These are phyloP conservation scores for Idaea aversata DNA, from an alignment of 2,888 invertebrate species.

Conservation along the genomic window DNA sequence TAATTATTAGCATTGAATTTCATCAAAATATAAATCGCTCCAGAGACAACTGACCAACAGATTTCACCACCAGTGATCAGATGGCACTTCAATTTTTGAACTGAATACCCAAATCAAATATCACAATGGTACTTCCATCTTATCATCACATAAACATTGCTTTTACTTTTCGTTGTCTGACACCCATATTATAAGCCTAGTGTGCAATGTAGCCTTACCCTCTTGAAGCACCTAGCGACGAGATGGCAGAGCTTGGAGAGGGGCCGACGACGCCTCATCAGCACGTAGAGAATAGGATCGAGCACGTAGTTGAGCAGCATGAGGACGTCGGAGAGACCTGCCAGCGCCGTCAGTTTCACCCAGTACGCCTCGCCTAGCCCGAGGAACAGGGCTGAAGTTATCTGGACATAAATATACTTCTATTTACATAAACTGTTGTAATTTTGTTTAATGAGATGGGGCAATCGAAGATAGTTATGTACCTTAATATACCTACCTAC, in stretches of 20 bases:
- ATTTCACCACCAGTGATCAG: no score
- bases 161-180: no score
- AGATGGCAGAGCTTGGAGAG: slow-evolving; percentile 49
- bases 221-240: slow-evolving; percentile 62
- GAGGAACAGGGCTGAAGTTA: slow-evolving; percentile 78
- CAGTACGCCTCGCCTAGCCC: slow-evolving; percentile 56
- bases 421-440: neutral
- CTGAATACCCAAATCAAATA: no score
- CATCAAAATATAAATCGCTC: no score
- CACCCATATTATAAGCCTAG: no score
- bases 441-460: no score
- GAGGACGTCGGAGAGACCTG: slow-evolving; percentile 84
- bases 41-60: no score
- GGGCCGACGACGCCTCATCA: slow-evolving; percentile 77
- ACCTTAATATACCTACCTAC: no score
- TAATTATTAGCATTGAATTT: no score
- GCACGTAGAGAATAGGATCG: slow-evolving; percentile 91
- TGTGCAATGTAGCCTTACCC: slow-evolving; percentile 37
- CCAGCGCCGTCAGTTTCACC: slow-evolving; percentile 55
- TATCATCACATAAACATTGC: neutral
- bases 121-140: no score
- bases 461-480: no score
- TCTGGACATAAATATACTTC: slow-evolving; percentile 50
- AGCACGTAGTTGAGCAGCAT: slow-evolving; percentile 90
- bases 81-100: no score